These are phyloP conservation scores for Rhynchophorus ferrugineus DNA, from an alignment of 1,140 invertebrate genomes.

Conservation along the genomic window DNA sequence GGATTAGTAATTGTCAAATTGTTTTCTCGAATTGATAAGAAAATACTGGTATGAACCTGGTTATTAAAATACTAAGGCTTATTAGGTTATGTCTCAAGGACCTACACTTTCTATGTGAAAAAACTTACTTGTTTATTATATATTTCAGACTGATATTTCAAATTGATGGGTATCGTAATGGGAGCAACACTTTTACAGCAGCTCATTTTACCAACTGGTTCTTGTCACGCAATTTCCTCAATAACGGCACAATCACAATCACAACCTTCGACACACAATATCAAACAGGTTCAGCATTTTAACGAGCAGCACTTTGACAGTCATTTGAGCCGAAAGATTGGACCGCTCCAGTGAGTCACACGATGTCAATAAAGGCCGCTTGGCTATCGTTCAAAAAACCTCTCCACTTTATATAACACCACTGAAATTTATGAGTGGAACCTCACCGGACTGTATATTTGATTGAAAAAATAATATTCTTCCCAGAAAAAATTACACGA, in stretches of 20 bases:
- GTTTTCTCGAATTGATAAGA: no score
- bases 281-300: conserved; percentile 19
- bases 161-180: conserved; percentile 65
- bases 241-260: background rate
- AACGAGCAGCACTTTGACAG: conserved; percentile 19
- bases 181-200: conserved; percentile 53
- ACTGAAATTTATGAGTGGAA: background rate
- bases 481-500: no score
- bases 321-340: conserved; percentile 15
- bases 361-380: conserved; percentile 10
- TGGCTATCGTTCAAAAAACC: conserved; percentile 23
- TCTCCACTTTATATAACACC: conserved; percentile 22
- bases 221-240: background rate
- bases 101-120: no score
- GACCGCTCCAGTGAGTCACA: conserved; percentile 16
- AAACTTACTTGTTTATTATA: conserved; percentile 59
- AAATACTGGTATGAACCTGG: no score
- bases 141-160: conserved; percentile 67
- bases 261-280: background rate
- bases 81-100: no score
- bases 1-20: no score
- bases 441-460: background rate
- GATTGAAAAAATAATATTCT: background rate
- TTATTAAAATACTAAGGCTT: no score
- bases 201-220: conserved; percentile 45